A percentile compares a stretch with the other conserved stretches of the same genome.
phyloP scores from a whole-genome alignment of 2,888 invertebrate species.

The Orthonychiurus folsomi region DNA sequence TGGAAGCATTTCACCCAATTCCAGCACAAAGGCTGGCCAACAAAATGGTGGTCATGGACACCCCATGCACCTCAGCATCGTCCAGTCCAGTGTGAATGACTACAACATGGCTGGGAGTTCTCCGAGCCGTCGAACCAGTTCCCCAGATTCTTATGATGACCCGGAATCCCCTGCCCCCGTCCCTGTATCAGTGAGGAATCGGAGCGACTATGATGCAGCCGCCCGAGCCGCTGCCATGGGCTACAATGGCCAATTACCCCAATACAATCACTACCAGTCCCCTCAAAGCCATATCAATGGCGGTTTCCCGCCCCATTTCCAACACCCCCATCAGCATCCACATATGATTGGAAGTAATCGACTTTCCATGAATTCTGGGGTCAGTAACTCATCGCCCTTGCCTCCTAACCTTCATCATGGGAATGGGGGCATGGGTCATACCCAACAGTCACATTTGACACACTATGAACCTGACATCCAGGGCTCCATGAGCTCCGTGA shows the following conservation, averaged over 20 bases:
- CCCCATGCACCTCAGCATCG: constrained; percentile 32
- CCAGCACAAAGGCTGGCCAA: constrained; percentile 25
- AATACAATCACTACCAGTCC: constrained; percentile 32
- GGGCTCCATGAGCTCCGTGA: constrained; percentile 52
- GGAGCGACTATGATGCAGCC: constrained; percentile 22
- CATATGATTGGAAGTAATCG: neutral
- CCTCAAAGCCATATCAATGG: constrained; percentile 26
- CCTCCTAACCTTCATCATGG: neutral
- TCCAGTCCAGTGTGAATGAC: constrained; percentile 6
- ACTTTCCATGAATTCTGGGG: constrained; percentile 11
- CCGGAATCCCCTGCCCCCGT: constrained; percentile 38
- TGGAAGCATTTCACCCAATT: constrained; percentile 23
- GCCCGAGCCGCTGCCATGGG: constrained; percentile 11
- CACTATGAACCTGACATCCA: constrained; percentile 50
- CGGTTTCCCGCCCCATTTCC: constrained; percentile 14
- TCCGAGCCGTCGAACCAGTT: constrained; percentile 34
- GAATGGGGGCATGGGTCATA: neutral
- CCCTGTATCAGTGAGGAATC: constrained; percentile 35
- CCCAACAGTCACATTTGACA: constrained; percentile 27
- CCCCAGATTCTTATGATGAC: constrained; percentile 38
- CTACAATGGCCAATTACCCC: constrained; percentile 11
- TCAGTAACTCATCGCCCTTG: constrained; percentile 11
- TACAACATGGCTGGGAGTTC: constrained; percentile 19
- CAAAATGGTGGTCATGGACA: constrained; percentile 20
- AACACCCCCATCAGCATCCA: constrained; percentile 7